Evolutionary conservation across 2,797 vertebrate species (phyloP).

Genomic region (Erethizon dorsatum): DNA sequence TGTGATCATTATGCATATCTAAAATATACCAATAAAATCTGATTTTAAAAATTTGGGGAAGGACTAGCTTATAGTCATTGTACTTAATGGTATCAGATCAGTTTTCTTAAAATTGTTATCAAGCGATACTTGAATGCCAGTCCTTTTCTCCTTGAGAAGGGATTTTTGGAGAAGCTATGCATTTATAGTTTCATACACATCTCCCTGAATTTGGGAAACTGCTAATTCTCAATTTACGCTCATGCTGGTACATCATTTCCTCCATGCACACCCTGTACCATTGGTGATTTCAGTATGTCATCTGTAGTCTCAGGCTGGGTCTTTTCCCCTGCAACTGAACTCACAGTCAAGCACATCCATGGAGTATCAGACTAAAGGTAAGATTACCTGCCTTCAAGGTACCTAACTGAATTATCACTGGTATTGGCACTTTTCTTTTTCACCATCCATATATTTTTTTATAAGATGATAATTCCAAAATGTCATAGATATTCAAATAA

Average conservation of each 20-base stretch:
- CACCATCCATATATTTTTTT: background rate
- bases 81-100: background rate
- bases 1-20: background rate
- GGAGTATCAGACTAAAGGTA: background rate
- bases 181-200: background rate
- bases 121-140: background rate
- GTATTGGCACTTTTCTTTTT: background rate
- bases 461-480: slow-evolving; percentile 8
- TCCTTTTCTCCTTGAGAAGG: background rate
- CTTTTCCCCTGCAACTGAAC: slow-evolving; percentile 6
- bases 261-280: background rate
- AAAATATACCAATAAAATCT: background rate
- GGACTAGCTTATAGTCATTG: background rate
- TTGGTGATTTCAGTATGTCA: background rate
- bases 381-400: background rate
- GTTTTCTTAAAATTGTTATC: slow-evolving; percentile 47
- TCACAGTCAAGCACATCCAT: background rate
- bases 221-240: background rate
- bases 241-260: background rate
- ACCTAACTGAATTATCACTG: background rate
- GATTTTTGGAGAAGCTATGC: background rate
- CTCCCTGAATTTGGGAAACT: background rate
- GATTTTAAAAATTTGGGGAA: background rate
- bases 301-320: background rate
- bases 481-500: background rate